Percentiles rank a stretch among this genome's conserved stretches.
These are phyloP conservation scores for Conistra vaccinii DNA, from an alignment of 2,888 invertebrate genomes.

Conservation along the genomic window DNA sequence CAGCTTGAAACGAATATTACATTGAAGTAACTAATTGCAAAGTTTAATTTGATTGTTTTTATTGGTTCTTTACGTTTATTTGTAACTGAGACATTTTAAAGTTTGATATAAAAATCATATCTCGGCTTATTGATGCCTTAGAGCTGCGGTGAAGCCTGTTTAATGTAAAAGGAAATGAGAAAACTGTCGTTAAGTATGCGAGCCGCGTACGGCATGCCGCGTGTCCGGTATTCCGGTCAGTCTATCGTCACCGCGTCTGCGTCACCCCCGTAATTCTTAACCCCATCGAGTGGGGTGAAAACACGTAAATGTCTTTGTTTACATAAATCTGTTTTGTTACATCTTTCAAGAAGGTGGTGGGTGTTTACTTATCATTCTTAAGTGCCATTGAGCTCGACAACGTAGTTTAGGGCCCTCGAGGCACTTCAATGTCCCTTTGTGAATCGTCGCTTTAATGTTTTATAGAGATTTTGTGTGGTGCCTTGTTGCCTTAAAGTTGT, in stretches of 20 bases:
- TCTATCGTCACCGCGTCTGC: slow-evolving; percentile 47
- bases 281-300: slow-evolving; percentile 65
- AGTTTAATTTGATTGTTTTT: slow-evolving; percentile 24
- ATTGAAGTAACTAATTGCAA: slow-evolving; percentile 32
- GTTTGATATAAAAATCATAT: background rate
- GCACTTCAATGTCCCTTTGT: slow-evolving; percentile 80
- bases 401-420: slow-evolving; percentile 79
- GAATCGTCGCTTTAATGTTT: slow-evolving; percentile 76
- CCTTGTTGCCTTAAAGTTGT: slow-evolving; percentile 32
- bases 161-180: slow-evolving; percentile 74
- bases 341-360: slow-evolving; percentile 72
- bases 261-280: slow-evolving; percentile 60
- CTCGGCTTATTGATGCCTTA: slow-evolving; percentile 33
- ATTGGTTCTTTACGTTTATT: slow-evolving; percentile 12
- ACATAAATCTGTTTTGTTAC: slow-evolving; percentile 70
- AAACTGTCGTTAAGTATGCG: slow-evolving; percentile 63
- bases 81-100: slow-evolving; percentile 10
- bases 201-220: slow-evolving; percentile 42
- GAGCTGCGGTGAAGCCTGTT: slow-evolving; percentile 48
- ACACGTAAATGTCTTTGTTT: slow-evolving; percentile 72
- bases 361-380: slow-evolving; percentile 80
- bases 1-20: slow-evolving; percentile 30
- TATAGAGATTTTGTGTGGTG: slow-evolving; percentile 73
- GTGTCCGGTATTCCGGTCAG: slow-evolving; percentile 46
- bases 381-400: slow-evolving; percentile 80